Evolutionary conservation across 64 coral and sea anemone genomes (phyloP), one percentile per base, ranked within the genome.

Genomic region (Orbicella faveolata): DNA sequence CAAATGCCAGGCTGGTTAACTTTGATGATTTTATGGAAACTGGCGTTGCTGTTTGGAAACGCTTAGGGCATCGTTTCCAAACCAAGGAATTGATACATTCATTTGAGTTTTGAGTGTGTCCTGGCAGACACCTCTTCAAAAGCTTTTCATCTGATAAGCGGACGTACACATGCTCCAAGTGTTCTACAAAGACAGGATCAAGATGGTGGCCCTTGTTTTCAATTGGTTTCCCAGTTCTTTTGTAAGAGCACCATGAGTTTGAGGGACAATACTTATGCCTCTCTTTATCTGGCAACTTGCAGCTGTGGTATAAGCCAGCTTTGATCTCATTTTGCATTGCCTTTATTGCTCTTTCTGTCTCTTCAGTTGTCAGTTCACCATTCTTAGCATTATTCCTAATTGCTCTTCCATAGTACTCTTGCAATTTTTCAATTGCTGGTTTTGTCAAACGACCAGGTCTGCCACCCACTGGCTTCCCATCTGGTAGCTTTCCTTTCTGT

Each of bases 371-470:
- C 5, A 54, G 39, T 44, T 20, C 54, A 34, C 55, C 66, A 80
- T 86, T 76, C 35, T 92, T 85, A 10, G 86, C 73, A 91, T 91
- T 91, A 39, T 75, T 78, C 8, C 59, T 41, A 52, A 91, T 86
- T 41, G 90, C 90, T 51, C 75, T 75, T 74, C 90, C 90, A 91
- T 91, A 78, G 61, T 91, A 64, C 48, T 91, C 86, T 86, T 91
- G 51, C 68, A 91, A 57, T 75, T 77, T 86, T 75, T 91, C 36
- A 75, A 91, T 86, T 33, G 90, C 81, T 63, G 33, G 36, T 53
- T 91, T 86, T 6, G 81, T 91, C 19, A 91, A 68, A 54, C 53
- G 73, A 65, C 80, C 81, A 54, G 37, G 17, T 76, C 67, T 91
- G 7, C 81, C 90, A 76, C 75, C 67, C 20, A 91, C 35, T 62